Conservation (phyloP, 2,797 vertebrate species). For the Tapera naevia region DNA sequence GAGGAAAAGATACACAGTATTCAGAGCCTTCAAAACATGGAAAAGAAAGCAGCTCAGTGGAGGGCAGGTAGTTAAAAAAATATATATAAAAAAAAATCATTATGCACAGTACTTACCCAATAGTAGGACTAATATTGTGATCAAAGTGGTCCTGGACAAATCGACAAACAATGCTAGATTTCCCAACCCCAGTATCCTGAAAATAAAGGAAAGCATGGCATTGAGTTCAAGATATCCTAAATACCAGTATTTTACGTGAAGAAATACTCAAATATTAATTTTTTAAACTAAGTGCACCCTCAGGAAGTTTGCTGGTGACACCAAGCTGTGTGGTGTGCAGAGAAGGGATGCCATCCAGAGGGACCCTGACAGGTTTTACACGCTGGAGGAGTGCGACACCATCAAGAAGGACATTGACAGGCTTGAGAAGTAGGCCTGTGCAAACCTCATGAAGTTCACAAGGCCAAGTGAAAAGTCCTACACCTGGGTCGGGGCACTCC, state of each 20-base stretch:
- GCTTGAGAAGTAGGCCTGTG: too few species aligned
- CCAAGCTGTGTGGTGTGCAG: too few species aligned
- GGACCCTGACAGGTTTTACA: too few species aligned
- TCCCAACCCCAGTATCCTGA: conserved; percentile 97
- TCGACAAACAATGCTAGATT: conserved; percentile 96
- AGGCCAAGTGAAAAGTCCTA: too few species aligned
- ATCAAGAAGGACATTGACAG: too few species aligned
- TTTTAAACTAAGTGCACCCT: not conserved
- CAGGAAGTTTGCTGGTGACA: too few species aligned
- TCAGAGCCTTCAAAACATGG: not conserved
- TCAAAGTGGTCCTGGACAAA: conserved; percentile 98
- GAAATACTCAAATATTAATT: not conserved
- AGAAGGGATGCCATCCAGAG: too few species aligned
- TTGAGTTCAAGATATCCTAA: not conserved
- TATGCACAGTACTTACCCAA: conserved; percentile 84
- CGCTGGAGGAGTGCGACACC: too few species aligned
- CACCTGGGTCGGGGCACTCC: too few species aligned
- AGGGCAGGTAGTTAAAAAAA: not conserved
- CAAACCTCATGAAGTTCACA: too few species aligned
- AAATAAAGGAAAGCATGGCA: conserved; percentile 39
- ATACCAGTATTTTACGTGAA: not conserved
- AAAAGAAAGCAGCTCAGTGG: not conserved
- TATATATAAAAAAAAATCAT: not conserved
- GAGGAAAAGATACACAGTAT: not conserved
- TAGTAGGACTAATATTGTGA: conserved; percentile 97